Percentiles rank a stretch among this genome's conserved stretches.
phyloP scores from a whole-genome alignment of 2,113 vertebrate species.

The Lamprologus callipterus region DNA sequence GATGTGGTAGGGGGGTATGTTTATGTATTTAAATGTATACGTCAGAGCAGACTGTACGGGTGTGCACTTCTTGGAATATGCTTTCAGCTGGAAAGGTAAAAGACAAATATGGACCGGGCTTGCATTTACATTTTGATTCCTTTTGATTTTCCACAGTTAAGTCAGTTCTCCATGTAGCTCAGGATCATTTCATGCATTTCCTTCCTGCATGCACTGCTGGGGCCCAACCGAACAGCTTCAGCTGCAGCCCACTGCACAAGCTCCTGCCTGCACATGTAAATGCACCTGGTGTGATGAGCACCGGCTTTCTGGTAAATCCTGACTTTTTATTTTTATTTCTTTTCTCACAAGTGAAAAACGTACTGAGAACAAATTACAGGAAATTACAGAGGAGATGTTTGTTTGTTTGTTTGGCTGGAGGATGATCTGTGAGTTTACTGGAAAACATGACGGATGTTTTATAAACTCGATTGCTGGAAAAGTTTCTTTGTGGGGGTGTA shows the following conservation, averaged over 20 bases:
- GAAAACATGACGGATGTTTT: not conserved
- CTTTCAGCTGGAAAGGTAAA: not conserved
- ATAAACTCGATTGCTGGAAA: not conserved
- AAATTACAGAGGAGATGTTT: not conserved
- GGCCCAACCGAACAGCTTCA: not conserved
- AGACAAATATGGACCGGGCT: not conserved
- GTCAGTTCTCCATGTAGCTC: constrained; percentile 7
- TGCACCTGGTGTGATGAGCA: not conserved
- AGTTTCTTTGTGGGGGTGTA: not conserved
- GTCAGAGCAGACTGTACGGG: not conserved
- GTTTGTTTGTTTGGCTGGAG: not conserved
- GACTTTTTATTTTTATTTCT: not conserved
- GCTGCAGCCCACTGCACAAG: not conserved
- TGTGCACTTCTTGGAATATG: not conserved
- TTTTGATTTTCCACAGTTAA: constrained; percentile 27
- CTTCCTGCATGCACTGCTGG: not conserved
- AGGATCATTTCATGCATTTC: constrained; percentile 31
- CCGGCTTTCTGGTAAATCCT: not conserved
- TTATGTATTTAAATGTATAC: not conserved
- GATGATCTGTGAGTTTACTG: not conserved
- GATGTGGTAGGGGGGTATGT: fast-evolving
- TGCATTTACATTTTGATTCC: constrained; percentile 44
- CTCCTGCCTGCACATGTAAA: not conserved
- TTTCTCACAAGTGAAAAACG: not conserved
- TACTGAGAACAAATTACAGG: not conserved